These are phyloP conservation scores for Cydia strobilella DNA, from an alignment of 1,140 invertebrate genomes.

Conservation along the genomic window DNA sequence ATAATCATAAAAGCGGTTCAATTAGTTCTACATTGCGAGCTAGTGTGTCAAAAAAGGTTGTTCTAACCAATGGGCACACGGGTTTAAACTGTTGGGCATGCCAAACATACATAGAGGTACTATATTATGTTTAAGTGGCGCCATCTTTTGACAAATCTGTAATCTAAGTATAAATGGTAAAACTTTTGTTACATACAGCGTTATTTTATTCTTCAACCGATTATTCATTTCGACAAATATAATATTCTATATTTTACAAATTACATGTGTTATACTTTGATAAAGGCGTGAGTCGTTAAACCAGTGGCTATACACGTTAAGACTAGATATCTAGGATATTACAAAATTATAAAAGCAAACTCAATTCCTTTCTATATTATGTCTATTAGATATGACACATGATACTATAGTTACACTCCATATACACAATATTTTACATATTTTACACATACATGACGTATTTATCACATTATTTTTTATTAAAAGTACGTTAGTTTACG, in stretches of 20 bases:
- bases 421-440: slow-evolving; percentile 64
- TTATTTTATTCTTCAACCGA: slow-evolving; percentile 10
- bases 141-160: background rate
- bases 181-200: background rate
- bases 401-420: slow-evolving; percentile 64
- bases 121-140: background rate
- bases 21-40: no score
- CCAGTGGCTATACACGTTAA: slow-evolving; percentile 22
- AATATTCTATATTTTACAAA: slow-evolving; percentile 1
- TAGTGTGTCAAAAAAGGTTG: no score
- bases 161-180: background rate
- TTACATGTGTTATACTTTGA: background rate
- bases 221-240: slow-evolving; percentile 10
- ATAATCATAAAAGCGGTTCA: no score
- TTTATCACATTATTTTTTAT: slow-evolving; percentile 69
- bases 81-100: no score
- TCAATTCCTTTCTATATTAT: slow-evolving; percentile 46
- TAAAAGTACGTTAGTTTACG: background rate
- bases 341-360: slow-evolving; percentile 37
- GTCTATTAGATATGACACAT: slow-evolving; percentile 62
- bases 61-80: no score
- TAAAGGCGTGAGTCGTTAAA: slow-evolving; percentile 10
- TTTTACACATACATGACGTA: slow-evolving; percentile 56
- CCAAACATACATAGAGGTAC: no score
- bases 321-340: slow-evolving; percentile 36